phyloP scores from a whole-genome alignment of 2,113 vertebrate species.

The Elephas maximus region DNA sequence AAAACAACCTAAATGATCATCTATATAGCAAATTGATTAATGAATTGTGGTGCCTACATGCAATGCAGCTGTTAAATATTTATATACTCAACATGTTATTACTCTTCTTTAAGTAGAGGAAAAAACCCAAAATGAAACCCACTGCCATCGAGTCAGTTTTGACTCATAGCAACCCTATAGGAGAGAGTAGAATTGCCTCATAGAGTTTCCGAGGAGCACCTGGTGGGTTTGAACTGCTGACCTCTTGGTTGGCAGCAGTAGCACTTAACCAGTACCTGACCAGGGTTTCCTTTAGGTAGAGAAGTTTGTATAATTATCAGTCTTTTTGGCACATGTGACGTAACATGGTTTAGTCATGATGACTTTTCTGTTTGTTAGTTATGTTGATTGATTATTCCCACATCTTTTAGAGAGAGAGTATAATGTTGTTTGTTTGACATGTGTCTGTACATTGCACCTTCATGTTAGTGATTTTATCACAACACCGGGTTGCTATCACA shows the following conservation, averaged over 20 bases:
- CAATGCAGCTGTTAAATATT: background rate
- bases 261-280: no score
- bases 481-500: background rate
- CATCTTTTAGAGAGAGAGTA: background rate
- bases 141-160: no score
- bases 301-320: background rate
- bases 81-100: background rate
- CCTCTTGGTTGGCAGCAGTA: no score
- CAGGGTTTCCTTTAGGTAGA: background rate
- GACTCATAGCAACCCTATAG: no score
- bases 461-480: background rate
- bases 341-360: background rate
- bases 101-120: no score
- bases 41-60: background rate
- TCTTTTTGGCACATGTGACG: background rate
- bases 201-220: no score
- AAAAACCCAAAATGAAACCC: no score
- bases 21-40: background rate
- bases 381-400: background rate
- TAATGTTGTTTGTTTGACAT: background rate
- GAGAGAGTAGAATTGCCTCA: no score
- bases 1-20: background rate
- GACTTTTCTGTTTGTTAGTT: background rate
- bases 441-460: background rate
- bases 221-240: no score